phyloP scores from a whole-genome alignment of 1,140 invertebrate genomes.

The Aphelenchoides besseyi region DNA sequence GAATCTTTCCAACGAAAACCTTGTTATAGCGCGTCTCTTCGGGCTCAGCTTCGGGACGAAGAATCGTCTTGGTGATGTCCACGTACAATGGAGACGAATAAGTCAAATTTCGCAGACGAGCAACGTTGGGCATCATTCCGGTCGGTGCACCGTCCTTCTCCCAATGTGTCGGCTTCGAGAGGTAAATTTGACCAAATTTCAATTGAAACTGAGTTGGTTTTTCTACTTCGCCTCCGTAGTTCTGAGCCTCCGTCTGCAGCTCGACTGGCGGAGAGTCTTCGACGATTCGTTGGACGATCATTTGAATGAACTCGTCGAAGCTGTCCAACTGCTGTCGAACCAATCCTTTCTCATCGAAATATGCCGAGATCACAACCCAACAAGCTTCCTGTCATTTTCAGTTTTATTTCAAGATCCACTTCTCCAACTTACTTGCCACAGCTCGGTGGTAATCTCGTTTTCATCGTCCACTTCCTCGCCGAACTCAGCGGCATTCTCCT shows the following conservation, averaged over 20 bases:
- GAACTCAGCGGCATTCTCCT: slow-evolving; percentile 34
- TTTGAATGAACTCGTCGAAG: slow-evolving; percentile 99
- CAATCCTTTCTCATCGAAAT: slow-evolving; percentile 97
- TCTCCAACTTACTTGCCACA: slow-evolving; percentile 51
- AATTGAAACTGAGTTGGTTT: slow-evolving; percentile 77
- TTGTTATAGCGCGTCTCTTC: slow-evolving; percentile 91
- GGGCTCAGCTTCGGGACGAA: slow-evolving; percentile 83
- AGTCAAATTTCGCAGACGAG: slow-evolving; percentile 59
- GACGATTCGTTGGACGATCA: slow-evolving; percentile 97
- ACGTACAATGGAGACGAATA: slow-evolving; percentile 97
- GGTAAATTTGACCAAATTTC: slow-evolving; percentile 97
- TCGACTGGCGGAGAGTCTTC: slow-evolving; percentile 97
- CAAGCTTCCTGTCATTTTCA: slow-evolving; percentile 91
- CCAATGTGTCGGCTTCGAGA: slow-evolving; percentile 98
- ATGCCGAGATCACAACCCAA: slow-evolving; percentile 98
- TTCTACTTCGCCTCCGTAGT: slow-evolving; percentile 69
- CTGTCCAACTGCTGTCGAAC: slow-evolving; percentile 97
- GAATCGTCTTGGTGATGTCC: slow-evolving; percentile 92
- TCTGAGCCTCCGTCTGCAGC: slow-evolving; percentile 92
- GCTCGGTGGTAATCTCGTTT: slow-evolving; percentile 51
- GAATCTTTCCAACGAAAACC: slow-evolving; percentile 98
- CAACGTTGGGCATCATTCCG: slow-evolving; percentile 98
- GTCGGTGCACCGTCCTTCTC: slow-evolving; percentile 97
- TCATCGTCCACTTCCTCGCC: slow-evolving; percentile 41
- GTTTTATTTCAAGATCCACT: background rate